Percentiles rank a stretch among this genome's conserved stretches.
These are phyloP conservation scores for Charadrius vociferus DNA, from an alignment of 2,113 vertebrate genomes.

Conservation along the genomic window DNA sequence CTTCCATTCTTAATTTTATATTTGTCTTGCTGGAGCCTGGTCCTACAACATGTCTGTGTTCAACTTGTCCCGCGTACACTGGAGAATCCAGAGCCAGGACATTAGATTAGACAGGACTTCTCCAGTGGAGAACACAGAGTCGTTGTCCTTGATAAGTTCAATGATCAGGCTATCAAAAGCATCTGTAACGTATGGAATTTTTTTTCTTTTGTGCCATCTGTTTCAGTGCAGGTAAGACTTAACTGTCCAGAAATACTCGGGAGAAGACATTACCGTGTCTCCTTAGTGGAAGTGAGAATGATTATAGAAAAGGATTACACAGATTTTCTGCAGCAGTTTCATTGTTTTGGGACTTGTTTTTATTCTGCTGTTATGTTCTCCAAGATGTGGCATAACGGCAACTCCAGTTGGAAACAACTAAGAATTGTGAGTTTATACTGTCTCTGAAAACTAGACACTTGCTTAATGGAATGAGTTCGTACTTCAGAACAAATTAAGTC, in stretches of 20 bases:
- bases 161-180: background rate
- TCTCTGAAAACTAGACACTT: background rate
- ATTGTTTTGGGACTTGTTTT: background rate
- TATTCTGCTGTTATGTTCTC: background rate
- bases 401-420: background rate
- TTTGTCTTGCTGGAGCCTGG: background rate
- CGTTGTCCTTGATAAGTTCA: background rate
- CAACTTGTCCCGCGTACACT: fast-evolving
- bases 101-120: background rate
- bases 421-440: background rate
- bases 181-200: background rate
- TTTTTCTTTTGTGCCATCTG: background rate
- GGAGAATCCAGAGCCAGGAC: background rate
- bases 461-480: background rate
- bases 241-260: background rate
- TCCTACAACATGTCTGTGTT: fast-evolving
- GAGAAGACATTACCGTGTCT: background rate
- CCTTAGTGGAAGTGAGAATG: background rate
- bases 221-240: background rate
- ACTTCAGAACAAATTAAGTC: conserved; percentile 13
- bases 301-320: background rate
- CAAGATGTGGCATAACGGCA: background rate
- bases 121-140: background rate
- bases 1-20: background rate
- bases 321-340: background rate